Percentiles rank a stretch among this genome's conserved stretches.
Evolutionary conservation across 1,140 invertebrate genomes (phyloP).

Genomic region (Parapsyche elsis): DNA sequence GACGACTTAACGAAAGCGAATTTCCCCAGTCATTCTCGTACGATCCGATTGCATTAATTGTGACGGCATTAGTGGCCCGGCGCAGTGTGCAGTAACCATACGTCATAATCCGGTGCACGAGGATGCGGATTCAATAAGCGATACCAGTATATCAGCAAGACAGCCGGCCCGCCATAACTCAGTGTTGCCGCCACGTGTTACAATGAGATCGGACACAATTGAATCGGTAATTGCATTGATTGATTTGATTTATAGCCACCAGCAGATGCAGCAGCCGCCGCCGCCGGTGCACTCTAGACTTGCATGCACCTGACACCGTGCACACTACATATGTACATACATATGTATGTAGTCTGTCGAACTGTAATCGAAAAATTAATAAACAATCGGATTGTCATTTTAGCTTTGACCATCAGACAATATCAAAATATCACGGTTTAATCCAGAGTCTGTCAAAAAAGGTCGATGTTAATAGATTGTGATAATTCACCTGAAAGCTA

Average conservation of each 20-base stretch:
- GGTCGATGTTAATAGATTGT: no score
- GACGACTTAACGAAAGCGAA: not conserved
- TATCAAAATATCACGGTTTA: no score
- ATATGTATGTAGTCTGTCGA: no score
- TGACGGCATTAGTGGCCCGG: not conserved
- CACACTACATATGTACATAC: no score
- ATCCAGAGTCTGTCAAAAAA: no score
- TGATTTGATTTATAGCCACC: constrained; percentile 54
- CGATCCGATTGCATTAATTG: constrained; percentile 32
- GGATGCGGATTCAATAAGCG: constrained; percentile 46
- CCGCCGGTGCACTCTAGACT: not conserved
- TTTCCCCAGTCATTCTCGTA: not conserved
- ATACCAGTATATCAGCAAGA: constrained; percentile 45
- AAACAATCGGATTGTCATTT: no score
- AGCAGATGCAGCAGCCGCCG: not conserved
- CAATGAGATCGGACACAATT: constrained; percentile 54
- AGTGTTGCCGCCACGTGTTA: constrained; percentile 46
- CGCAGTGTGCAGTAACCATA: not conserved
- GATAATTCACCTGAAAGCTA: no score
- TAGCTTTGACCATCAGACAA: no score
- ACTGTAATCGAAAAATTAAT: no score
- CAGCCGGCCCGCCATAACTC: constrained; percentile 49
- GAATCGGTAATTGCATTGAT: constrained; percentile 56
- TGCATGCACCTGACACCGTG: constrained; percentile 23
- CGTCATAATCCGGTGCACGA: constrained; percentile 16